phyloP scores from a whole-genome alignment of 1,140 invertebrate species.

The Trissolcus basalis region DNA sequence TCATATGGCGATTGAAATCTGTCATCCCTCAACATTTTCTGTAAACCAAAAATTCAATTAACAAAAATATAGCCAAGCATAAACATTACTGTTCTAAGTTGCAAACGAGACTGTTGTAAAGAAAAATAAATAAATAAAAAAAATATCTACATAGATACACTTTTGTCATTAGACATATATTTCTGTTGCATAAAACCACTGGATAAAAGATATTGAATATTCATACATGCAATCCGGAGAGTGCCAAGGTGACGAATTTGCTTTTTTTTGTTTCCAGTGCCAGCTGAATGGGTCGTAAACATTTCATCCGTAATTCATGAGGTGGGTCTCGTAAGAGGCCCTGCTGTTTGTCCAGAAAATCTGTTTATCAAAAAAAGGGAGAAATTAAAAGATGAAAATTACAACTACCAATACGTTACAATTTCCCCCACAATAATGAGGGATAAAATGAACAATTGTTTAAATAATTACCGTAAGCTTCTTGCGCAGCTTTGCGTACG shows the following conservation, averaged over 20 bases:
- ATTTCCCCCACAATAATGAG: conserved; percentile 79
- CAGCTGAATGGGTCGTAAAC: conserved; percentile 87
- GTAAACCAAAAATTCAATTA: conserved; percentile 7
- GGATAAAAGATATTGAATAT: not conserved
- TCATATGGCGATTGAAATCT: conserved; percentile 93
- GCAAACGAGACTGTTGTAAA: too few species aligned
- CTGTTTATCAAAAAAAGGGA: conserved; percentile 75
- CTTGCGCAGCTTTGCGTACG: conserved; percentile 85
- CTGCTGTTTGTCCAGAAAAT: conserved; percentile 88
- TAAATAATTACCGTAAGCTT: conserved; percentile 82
- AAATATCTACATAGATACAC: not conserved
- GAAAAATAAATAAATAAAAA: not conserved
- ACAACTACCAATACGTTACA: not conserved
- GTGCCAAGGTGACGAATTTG: conserved; percentile 87
- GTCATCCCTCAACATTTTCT: conserved; percentile 93
- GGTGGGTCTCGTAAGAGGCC: conserved; percentile 86
- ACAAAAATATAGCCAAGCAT: conserved; percentile 10
- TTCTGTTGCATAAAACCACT: too few species aligned
- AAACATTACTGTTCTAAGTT: not conserved
- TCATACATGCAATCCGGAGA: conserved; percentile 88
- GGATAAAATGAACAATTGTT: conserved; percentile 18
- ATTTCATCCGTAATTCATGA: conserved; percentile 88
- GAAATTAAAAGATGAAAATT: conserved; percentile 29
- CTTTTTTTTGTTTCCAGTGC: conserved; percentile 91
- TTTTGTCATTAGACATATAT: too few species aligned